Base-by-base conservation (phyloP, 2,888 invertebrate species). In the Erannis defoliaria region DNA sequence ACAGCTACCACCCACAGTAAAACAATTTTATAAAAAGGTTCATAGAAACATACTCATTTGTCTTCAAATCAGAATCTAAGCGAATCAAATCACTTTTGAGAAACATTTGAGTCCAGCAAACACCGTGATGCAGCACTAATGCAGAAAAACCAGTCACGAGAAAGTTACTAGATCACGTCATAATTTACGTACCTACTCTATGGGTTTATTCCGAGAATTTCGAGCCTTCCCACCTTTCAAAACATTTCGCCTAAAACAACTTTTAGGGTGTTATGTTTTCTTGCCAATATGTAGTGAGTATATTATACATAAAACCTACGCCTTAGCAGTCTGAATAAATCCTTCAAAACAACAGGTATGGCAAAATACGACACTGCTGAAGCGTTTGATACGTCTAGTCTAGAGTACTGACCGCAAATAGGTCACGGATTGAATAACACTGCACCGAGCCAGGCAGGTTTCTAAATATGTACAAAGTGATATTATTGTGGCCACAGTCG, bases 371-470 rank as follows among this genome's bases (percentile, higher is more conserved):
- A 64, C 51, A 72, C 59, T 46, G 55, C 54, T 66, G 68, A 70
- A 73, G 75, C 70, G 74, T 75, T 76, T 75, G 76, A 74, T 74
- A 74, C 69, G 77, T 75, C 75, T 81, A 80, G 74, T 75, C 75
- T 81, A 80, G 74, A 77, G 78, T 74, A 71, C 72, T 84, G 81
- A 91, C 92, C 93, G 79, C 92, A 93, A 92, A 89, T 90, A 85
- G 93, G 92, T 86, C 91, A 86, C 78, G 84, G 80, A 90, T 93
- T 89, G 80, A 88, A 92, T 92, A 90, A 87, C 91, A 83, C 77
- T 75, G 80, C 80, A 78, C 76, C 78, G 80, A 84, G 84, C 78
- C 73, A 81, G 72, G 79, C 88, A 88, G 84, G 89, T 90, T 90
- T 89, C 90, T 91, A 89, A 89, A 89, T 90, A 89, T 82, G 88